These are phyloP conservation scores for Drosophila eohydei DNA, from an alignment of 2,888 invertebrate genomes.

Conservation along the genomic window DNA sequence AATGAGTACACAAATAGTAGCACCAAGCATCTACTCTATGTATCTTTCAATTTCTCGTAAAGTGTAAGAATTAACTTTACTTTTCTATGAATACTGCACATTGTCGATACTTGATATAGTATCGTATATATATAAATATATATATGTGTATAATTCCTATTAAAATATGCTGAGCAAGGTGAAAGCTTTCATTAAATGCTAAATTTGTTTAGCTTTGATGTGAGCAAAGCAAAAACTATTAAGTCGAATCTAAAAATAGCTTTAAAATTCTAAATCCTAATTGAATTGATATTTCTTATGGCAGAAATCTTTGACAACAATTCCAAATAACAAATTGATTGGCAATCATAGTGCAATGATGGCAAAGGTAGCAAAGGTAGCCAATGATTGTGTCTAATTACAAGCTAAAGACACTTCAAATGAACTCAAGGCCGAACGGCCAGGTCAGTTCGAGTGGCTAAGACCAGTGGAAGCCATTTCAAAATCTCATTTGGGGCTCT, in stretches of 20 bases:
- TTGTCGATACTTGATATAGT: no score
- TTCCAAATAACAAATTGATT: not conserved
- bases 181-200: no score
- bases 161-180: not conserved
- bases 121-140: no score
- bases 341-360: not conserved
- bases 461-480: slow-evolving; percentile 44
- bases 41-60: no score
- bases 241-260: not conserved
- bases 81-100: no score
- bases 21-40: not conserved
- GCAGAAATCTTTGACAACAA: not conserved
- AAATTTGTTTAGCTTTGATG: no score
- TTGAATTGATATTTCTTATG: not conserved
- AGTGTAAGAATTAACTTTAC: no score
- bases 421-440: slow-evolving; percentile 38
- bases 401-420: slow-evolving; percentile 9
- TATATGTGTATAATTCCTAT: not conserved
- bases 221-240: no score
- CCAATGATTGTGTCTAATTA: slow-evolving; percentile 23
- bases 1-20: no score
- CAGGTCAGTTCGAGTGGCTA: slow-evolving; percentile 20
- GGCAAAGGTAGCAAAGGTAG: not conserved
- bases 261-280: not conserved
- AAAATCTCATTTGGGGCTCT: slow-evolving; percentile 31